Evolutionary conservation across 2,888 invertebrate genomes (phyloP).

Genomic region (Xestia sexstrigata): DNA sequence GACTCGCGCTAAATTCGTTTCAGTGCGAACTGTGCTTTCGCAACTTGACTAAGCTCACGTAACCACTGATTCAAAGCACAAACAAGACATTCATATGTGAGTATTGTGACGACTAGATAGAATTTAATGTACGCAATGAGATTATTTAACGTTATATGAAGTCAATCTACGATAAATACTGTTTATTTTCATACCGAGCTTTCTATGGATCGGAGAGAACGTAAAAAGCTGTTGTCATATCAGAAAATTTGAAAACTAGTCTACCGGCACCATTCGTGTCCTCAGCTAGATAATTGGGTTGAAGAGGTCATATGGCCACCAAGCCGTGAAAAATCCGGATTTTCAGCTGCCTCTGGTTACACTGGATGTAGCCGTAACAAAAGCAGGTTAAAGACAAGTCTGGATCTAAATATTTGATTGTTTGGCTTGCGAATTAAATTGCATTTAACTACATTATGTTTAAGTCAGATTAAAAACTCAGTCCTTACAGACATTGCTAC

Average conservation of each 20-base stretch:
- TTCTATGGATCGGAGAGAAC: constrained; percentile 4
- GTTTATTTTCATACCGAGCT: background rate
- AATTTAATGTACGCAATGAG: constrained; percentile 41
- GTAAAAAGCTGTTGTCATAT: background rate
- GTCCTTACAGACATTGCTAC: background rate
- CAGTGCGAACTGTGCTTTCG: constrained; percentile 83
- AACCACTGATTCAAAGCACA: constrained; percentile 82
- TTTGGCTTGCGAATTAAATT: background rate
- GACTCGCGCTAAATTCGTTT: constrained; percentile 83
- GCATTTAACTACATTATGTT: background rate
- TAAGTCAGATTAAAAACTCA: background rate
- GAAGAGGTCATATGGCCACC: constrained; percentile 45
- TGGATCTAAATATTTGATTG: background rate
- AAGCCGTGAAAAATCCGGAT: constrained; percentile 47
- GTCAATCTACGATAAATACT: background rate
- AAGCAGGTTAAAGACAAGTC: background rate
- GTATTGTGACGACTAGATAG: constrained; percentile 53
- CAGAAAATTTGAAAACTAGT: constrained; percentile 26
- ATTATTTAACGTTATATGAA: constrained; percentile 27
- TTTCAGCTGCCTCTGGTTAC: constrained; percentile 30
- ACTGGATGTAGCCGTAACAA: constrained; percentile 3
- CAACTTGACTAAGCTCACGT: constrained; percentile 85
- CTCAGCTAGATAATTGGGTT: constrained; percentile 23
- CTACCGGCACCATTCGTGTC: constrained; percentile 32
- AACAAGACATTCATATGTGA: constrained; percentile 67